A percentile compares a stretch with the other conserved stretches of the same genome.
phyloP scores from a whole-genome alignment of 2,797 vertebrate species.

The Carapus acus region DNA sequence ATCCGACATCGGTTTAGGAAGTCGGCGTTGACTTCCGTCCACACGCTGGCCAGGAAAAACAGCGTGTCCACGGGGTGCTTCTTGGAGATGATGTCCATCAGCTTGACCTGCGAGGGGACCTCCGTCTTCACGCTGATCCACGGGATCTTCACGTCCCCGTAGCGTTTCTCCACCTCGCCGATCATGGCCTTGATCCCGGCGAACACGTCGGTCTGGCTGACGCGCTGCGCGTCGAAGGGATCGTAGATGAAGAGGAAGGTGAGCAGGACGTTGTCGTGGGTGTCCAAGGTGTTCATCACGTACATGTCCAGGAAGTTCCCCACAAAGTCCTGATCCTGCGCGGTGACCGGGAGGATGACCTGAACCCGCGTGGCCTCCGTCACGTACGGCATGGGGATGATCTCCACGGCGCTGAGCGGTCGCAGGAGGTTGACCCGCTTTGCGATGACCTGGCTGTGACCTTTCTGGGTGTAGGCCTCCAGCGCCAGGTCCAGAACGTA shows the following conservation, averaged over 20 bases:
- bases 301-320: slow-evolving; percentile 90
- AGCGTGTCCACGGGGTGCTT: slow-evolving; percentile 95
- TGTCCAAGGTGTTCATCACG: slow-evolving; percentile 85
- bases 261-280: slow-evolving; percentile 85
- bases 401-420: slow-evolving; percentile 88
- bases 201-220: slow-evolving; percentile 85
- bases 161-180: slow-evolving; percentile 86
- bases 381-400: slow-evolving; percentile 97
- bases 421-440: slow-evolving; percentile 87
- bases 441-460: slow-evolving; percentile 82
- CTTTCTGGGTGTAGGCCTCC: slow-evolving; percentile 89
- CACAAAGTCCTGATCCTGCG: slow-evolving; percentile 78
- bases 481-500: slow-evolving; percentile 88
- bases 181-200: slow-evolving; percentile 85
- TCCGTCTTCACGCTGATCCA: slow-evolving; percentile 94
- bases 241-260: slow-evolving; percentile 91
- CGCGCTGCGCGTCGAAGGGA: slow-evolving; percentile 82
- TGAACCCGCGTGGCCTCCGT: slow-evolving; percentile 93
- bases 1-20: slow-evolving; percentile 95
- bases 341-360: slow-evolving; percentile 85
- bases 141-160: slow-evolving; percentile 84
- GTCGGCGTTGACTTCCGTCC: slow-evolving; percentile 87
- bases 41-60: slow-evolving; percentile 87
- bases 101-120: slow-evolving; percentile 90
- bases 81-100: slow-evolving; percentile 98